phyloP scores from a whole-genome alignment of 1,140 invertebrate genomes.

The Brachionus asplanchnoidis region DNA sequence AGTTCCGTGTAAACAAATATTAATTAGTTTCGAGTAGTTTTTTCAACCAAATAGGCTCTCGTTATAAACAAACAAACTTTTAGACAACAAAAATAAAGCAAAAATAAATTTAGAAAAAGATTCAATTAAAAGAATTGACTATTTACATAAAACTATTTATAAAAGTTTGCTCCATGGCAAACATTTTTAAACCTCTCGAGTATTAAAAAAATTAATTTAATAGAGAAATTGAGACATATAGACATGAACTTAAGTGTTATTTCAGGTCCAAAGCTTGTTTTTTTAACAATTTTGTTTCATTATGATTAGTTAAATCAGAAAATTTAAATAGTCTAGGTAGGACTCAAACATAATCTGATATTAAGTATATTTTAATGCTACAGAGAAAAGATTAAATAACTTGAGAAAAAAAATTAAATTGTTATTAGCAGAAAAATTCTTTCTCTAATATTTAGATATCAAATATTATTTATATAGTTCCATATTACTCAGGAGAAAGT shows the following conservation, averaged over 20 bases:
- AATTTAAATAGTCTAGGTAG: background rate
- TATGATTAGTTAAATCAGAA: too few relatives aligned
- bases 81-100: too few relatives aligned
- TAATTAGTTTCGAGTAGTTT: background rate
- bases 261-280: background rate
- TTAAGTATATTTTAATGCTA: background rate
- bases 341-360: background rate
- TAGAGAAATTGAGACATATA: background rate
- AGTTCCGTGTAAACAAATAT: background rate
- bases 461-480: background rate
- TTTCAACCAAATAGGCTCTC: background rate
- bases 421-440: background rate
- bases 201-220: background rate
- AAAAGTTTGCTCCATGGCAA: background rate
- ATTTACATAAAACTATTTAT: background rate
- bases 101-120: background rate
- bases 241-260: background rate
- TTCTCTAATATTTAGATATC: background rate
- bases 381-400: background rate
- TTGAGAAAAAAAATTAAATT: background rate
- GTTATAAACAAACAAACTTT: background rate
- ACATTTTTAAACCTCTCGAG: background rate
- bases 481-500: background rate
- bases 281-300: background rate
- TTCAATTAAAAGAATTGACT: background rate